These are phyloP conservation scores for Blera fallax DNA, from an alignment of 2,888 invertebrate genomes.

Conservation along the genomic window DNA sequence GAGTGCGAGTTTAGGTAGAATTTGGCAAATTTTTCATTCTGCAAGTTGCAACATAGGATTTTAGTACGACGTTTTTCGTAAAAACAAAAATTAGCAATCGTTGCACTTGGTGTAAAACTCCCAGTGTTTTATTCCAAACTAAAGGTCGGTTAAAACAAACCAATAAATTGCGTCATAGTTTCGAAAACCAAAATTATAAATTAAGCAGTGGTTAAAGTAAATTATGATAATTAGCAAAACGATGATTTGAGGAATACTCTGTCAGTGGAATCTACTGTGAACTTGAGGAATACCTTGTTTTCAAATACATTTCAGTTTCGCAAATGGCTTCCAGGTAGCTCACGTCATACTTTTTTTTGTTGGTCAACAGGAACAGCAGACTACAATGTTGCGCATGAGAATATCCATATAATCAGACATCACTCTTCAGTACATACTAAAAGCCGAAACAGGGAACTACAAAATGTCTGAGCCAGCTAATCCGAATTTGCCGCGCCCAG, in stretches of 20 bases:
- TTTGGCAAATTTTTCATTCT: slow-evolving; percentile 41
- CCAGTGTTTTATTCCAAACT: neutral
- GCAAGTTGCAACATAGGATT: slow-evolving; percentile 12
- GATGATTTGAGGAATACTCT: neutral
- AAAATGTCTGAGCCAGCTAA: slow-evolving; percentile 68
- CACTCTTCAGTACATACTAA: slow-evolving; percentile 6
- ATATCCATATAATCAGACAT: slow-evolving; percentile 44
- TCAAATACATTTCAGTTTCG: neutral
- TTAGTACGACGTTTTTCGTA: neutral
- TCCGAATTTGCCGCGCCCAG: slow-evolving; percentile 51
- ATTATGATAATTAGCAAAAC: slow-evolving; percentile 29
- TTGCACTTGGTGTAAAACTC: neutral
- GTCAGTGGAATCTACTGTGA: neutral
- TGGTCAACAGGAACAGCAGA: slow-evolving; percentile 23
- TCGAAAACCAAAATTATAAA: neutral
- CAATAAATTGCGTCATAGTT: slow-evolving; percentile 54
- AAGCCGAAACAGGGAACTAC: neutral
- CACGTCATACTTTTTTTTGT: neutral
- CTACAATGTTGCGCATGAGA: slow-evolving; percentile 62
- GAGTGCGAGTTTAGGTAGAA: slow-evolving; percentile 1
- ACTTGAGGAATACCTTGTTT: neutral
- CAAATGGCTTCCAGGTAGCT: neutral
- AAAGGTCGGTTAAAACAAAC: slow-evolving; percentile 27
- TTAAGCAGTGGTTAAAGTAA: neutral
- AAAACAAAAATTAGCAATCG: neutral